A percentile compares a stretch with the other conserved stretches of the same genome.
Conservation (phyloP, 2,888 invertebrate species). For the Quadroppia sp. region DNA sequence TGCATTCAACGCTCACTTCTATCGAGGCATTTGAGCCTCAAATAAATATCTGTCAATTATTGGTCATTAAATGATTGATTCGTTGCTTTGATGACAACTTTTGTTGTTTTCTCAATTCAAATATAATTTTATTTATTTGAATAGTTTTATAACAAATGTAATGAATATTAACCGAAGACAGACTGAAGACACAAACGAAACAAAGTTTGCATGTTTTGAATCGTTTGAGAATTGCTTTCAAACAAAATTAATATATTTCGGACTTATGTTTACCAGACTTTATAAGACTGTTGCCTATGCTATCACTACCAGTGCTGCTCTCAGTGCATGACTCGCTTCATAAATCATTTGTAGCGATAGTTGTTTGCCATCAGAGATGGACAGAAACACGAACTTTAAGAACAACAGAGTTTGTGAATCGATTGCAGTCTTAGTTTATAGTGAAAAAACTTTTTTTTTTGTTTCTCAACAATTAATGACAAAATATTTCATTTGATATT, state of each 20-base stretch:
- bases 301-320: not conserved
- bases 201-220: not conserved
- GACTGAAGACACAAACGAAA: not conserved
- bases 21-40: no score
- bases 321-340: slow-evolving; percentile 22
- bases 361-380: slow-evolving; percentile 13
- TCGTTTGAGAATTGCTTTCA: not conserved
- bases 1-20: no score
- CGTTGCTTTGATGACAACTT: no score
- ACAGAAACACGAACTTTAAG: slow-evolving; percentile 23
- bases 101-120: no score
- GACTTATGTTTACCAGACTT: slow-evolving; percentile 5
- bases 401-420: no score
- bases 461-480: not conserved
- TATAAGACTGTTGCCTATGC: not conserved
- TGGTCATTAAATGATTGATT: no score
- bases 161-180: no score
- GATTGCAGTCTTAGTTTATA: no score
- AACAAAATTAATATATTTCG: slow-evolving; percentile 4
- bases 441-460: no score
- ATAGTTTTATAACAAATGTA: no score
- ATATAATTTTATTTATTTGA: no score
- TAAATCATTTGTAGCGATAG: slow-evolving; percentile 23
- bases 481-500: not conserved
- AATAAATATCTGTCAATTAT: no score